A percentile compares a stretch with the other conserved stretches of the same genome.
Evolutionary conservation across 2,113 vertebrate species (phyloP).

Genomic region (Saccopteryx bilineata): DNA sequence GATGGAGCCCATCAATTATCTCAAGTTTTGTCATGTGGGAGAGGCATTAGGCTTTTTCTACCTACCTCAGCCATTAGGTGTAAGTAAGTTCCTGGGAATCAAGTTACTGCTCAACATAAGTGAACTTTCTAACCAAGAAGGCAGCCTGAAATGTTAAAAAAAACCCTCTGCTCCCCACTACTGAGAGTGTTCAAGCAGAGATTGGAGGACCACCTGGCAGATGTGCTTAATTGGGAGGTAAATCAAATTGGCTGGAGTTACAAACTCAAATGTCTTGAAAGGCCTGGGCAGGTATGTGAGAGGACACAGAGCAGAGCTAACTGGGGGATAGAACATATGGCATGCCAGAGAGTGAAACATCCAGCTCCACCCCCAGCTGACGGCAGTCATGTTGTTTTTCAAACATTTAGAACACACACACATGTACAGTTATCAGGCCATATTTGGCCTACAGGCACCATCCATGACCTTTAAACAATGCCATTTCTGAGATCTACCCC

Average conservation of each 20-base stretch:
- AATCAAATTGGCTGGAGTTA: neutral
- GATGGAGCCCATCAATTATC: slow-evolving; percentile 67
- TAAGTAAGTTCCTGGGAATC: slow-evolving; percentile 39
- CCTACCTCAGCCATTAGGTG: neutral
- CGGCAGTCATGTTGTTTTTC: neutral
- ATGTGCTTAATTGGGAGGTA: slow-evolving; percentile 50
- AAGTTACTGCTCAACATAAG: slow-evolving; percentile 38
- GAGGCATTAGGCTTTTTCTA: neutral
- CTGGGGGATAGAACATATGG: neutral
- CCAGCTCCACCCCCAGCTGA: neutral
- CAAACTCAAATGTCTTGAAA: slow-evolving; percentile 3
- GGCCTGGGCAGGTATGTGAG: neutral
- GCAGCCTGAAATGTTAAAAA: slow-evolving; percentile 60
- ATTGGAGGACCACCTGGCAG: neutral
- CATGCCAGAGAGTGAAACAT: neutral
- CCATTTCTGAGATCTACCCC: neutral
- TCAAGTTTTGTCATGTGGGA: slow-evolving; percentile 56
- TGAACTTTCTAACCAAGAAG: slow-evolving; percentile 54
- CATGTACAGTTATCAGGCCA: neutral
- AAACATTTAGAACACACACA: neutral
- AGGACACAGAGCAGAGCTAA: neutral
- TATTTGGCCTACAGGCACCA: neutral
- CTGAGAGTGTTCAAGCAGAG: slow-evolving; percentile 23
- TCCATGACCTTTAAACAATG: neutral
- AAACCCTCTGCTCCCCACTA: neutral